Base-by-base conservation (phyloP, 2,113 vertebrate species). In the Proteles cristata region DNA sequence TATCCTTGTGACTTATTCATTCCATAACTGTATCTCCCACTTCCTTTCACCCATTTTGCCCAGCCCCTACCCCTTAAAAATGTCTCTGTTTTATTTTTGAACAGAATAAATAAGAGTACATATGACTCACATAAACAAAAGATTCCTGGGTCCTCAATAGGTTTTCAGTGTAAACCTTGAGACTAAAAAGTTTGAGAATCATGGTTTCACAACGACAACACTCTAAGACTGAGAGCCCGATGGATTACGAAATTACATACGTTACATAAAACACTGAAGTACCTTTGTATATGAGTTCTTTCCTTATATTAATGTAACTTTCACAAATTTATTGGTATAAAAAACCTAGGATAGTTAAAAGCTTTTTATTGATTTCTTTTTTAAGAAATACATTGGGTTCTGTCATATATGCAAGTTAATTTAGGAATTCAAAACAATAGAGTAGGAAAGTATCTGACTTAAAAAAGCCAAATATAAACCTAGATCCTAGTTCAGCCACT, bases 381-480 rank as follows among this genome's bases (percentile, higher is more conserved):
- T 68, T n/a, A 61, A 90, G 35, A 93, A 87, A 63, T 23, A 88
- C 19, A 39, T 43, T 85, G 35, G 16, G 8, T 66, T 65, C 73
- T 31, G 39, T 43, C 55, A 90, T 39, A 85, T 48, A 58, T 4
- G n/a, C 11, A 92, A 93, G 48, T 88, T 83, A 76, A 68, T 58
- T 45, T 71, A 93, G 21, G 85, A 90, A 90, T 55, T 26, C 74
- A 33, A 50, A 88, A 43, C 3, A 88, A 33, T 55, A 80, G 31
- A 53, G 15, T 81, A 25, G 33, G 33, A 92, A 93, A 45, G 17
- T 58, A 31, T 63, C 33, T 88, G 65, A 63, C n/a, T 86, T 88
- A n/a, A 79, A 48, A 79, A 48, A 92, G n/a, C 26, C 23, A 91
- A 89, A 96, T 68, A 74, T 35, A 50, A 95, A 81, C 35, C 84